These are phyloP conservation scores for Eptesicus fuscus DNA, from an alignment of 2,113 vertebrate species.

Conservation along the genomic window DNA sequence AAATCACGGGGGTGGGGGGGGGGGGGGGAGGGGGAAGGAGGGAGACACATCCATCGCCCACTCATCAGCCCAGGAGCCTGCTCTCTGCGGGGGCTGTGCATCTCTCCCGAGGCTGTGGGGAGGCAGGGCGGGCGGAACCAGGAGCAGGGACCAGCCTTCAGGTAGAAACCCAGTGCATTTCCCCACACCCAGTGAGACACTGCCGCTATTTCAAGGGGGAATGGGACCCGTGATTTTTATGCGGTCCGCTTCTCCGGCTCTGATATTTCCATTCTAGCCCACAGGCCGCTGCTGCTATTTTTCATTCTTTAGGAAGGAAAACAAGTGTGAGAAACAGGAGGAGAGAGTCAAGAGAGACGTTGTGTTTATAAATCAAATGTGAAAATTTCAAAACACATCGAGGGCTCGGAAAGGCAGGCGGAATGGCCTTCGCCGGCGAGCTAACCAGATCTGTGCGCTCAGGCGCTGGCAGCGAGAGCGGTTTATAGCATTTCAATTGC, in stretches of 20 bases:
- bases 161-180: slow-evolving; percentile 1
- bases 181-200: slow-evolving; percentile 19
- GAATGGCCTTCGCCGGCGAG: background rate
- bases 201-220: background rate
- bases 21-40: too few species aligned
- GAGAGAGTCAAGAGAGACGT: slow-evolving; percentile 43
- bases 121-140: background rate
- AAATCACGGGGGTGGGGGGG: background rate
- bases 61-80: background rate
- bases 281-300: background rate
- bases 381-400: slow-evolving; percentile 36
- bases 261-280: background rate
- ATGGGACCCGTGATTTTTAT: background rate
- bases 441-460: background rate
- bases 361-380: slow-evolving; percentile 50
- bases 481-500: background rate
- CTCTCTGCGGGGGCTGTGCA: background rate
- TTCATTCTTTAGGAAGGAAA: slow-evolving; percentile 29
- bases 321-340: slow-evolving; percentile 25
- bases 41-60: background rate
- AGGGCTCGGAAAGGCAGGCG: background rate
- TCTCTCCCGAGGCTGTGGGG: background rate
- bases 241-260: background rate
- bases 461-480: background rate
- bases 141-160: background rate